Evolutionary conservation across 2,113 vertebrate species (phyloP), one percentile per base, ranked within the genome.

Genomic region (Entomyzon cyanotis): DNA sequence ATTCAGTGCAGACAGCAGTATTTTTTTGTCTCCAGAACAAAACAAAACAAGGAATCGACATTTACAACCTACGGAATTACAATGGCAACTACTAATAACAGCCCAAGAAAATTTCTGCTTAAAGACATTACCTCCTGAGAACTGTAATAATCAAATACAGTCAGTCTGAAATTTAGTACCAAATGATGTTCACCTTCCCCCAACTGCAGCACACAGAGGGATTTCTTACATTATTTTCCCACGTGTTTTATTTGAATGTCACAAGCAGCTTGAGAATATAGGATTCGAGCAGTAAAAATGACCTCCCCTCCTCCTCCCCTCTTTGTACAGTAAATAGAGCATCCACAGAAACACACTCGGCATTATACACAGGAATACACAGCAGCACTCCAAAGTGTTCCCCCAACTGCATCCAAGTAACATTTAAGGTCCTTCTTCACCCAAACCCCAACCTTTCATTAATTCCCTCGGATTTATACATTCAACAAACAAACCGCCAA

Each of bases 21-120:
- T 28, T 93, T 94, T 97, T 96, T 94, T 85, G 84, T 82, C 65
- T 70, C 93, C 11, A 7, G 56, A 96, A 96, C 71, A 88, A 91
- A 95, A 93, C 80, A 94, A 92, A 97, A 88, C 35, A 80, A 67
- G 41, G 74, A 81, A 90, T 68, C 18, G 2, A 68, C 64, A 70
- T 90, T 93, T 94, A 87, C 75, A 91, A 84, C 82, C 80, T 59
- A 41, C 78, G 92, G 83, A 97, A 96, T 93, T 90, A 87, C 18
- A 95, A 73, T 5, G 18, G 25, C 73, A 95, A 95, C 79, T 93
- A 47, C 60, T 50, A 70, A 9, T 25, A 89, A 65, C 42, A 70
- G 70, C 47, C 89, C 62, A 71, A 78, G 62, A 94, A 95, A 93
- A 94, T 97, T 89, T 77, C 93, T 64, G 85, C 64, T 56, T 58